Evolutionary conservation across 2,113 vertebrate genomes (phyloP).

Genomic region (Mormoops blainvillei): DNA sequence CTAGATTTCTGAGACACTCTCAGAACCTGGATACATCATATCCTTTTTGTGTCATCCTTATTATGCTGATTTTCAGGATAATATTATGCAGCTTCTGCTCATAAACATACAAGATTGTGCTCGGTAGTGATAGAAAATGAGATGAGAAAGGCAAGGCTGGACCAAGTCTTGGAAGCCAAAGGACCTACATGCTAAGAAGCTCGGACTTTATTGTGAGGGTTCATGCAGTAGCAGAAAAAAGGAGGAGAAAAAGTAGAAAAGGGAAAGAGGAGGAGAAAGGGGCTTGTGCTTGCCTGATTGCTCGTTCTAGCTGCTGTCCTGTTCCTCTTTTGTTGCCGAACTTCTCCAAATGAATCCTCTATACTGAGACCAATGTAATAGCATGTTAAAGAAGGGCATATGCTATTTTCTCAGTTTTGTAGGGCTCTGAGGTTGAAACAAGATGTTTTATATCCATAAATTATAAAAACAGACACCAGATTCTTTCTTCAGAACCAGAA

Average conservation of each 20-base stretch:
- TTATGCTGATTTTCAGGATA: not conserved
- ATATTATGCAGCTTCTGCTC: not conserved
- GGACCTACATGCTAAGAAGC: not conserved
- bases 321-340: not conserved
- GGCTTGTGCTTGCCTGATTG: not conserved
- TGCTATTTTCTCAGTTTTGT: not conserved
- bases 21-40: not conserved
- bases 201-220: not conserved
- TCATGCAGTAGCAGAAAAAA: not conserved
- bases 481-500: not conserved
- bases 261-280: not conserved
- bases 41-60: not conserved
- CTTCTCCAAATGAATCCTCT: not conserved
- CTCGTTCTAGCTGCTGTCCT: not conserved
- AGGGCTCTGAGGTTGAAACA: not conserved
- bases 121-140: not conserved
- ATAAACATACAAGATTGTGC: not conserved
- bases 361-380: not conserved
- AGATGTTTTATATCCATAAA: not conserved
- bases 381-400: not conserved
- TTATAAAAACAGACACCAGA: not conserved
- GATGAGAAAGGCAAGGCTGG: not conserved
- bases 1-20: not conserved
- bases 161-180: not conserved
- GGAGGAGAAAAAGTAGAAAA: not conserved